Conservation (phyloP, 2,113 vertebrate genomes). For the Loxodonta africana region DNA sequence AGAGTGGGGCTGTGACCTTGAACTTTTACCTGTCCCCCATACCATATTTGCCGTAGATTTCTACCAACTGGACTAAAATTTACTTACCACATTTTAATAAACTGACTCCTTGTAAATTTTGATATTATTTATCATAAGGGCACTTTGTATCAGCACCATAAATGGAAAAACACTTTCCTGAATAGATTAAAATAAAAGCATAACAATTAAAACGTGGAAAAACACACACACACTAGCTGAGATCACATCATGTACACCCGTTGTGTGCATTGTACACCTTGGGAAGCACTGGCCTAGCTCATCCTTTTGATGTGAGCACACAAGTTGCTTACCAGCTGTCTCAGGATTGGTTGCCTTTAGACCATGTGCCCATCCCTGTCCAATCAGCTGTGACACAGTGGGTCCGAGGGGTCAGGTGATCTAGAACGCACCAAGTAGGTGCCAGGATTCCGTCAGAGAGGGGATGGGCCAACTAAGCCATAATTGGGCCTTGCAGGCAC, state of each 20-base stretch:
- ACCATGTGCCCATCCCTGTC: not conserved
- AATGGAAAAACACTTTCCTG: not conserved
- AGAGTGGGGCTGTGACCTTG: not conserved
- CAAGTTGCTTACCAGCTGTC: not conserved
- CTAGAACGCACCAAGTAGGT: not conserved
- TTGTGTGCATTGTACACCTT: fast-evolving
- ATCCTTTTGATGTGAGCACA: not conserved
- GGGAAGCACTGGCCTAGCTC: fast-evolving
- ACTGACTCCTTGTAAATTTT: not conserved
- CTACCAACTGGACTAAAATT: not conserved
- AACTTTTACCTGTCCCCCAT: not conserved
- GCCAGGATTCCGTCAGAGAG: not conserved
- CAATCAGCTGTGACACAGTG: not conserved
- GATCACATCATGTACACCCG: too few species aligned
- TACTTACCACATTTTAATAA: not conserved
- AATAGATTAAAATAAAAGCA: not conserved
- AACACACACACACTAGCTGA: too few species aligned
- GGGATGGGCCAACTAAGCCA: fast-evolving
- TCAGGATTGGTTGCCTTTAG: not conserved
- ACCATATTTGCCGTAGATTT: not conserved
- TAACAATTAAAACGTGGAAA: not conserved
- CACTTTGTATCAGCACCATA: not conserved
- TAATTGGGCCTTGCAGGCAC: not conserved
- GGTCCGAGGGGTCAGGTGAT: not conserved
- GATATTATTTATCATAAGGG: not conserved